Conservation (phyloP, 1,140 invertebrate species). For the Heterodera carotae region DNA sequence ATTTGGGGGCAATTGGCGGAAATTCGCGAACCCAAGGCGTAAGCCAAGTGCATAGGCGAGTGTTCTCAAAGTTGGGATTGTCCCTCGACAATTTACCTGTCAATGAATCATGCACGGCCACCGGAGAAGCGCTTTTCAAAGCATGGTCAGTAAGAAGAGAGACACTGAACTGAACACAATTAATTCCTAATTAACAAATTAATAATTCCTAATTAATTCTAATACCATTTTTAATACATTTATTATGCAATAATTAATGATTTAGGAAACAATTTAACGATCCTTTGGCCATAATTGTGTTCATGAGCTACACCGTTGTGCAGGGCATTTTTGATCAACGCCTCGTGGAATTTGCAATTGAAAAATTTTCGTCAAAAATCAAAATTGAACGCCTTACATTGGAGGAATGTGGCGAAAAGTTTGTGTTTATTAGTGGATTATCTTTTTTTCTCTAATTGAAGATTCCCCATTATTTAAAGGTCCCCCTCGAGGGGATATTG, state of each 20-base stretch:
- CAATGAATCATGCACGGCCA: conserved; percentile 52
- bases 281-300: conserved; percentile 76
- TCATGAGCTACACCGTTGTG: conserved; percentile 82
- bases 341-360: conserved; percentile 83
- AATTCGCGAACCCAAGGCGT: conserved; percentile 78
- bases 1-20: conserved; percentile 92
- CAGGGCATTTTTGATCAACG: conserved; percentile 74
- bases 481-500: too few species aligned
- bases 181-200: too few species aligned
- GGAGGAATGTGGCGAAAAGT: conserved; percentile 67
- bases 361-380: conserved; percentile 69
- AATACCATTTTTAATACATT: too few species aligned
- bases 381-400: conserved; percentile 75
- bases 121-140: conserved; percentile 50
- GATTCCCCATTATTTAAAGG: too few species aligned
- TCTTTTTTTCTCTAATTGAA: too few species aligned
- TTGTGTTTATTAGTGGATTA: not conserved
- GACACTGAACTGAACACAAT: too few species aligned
- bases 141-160: conserved; percentile 54
- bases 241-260: not conserved
- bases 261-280: conserved; percentile 42
- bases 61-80: conserved; percentile 40
- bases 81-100: conserved; percentile 39
- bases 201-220: too few species aligned
- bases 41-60: conserved; percentile 68